phyloP scores from a whole-genome alignment of 2,888 invertebrate genomes.

The Nematopogon swammerdamellus region DNA sequence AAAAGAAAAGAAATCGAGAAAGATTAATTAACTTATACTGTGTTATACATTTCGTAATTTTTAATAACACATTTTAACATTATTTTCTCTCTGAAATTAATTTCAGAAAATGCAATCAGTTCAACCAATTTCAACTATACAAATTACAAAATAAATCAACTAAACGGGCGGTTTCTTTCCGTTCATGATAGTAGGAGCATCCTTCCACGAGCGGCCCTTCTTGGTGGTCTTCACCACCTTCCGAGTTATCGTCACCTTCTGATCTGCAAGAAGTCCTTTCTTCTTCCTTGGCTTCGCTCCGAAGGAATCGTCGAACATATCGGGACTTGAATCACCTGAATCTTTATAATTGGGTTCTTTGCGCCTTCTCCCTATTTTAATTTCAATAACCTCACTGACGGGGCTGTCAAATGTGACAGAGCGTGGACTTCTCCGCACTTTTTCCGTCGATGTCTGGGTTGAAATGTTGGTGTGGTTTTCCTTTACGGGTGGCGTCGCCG shows the following conservation, averaged over 20 bases:
- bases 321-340: conserved; percentile 31
- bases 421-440: conserved; percentile 22
- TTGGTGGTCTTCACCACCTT: conserved; percentile 29
- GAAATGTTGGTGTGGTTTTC: conserved; percentile 35
- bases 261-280: conserved; percentile 28
- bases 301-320: conserved; percentile 46
- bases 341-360: conserved; percentile 14
- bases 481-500: conserved; percentile 35
- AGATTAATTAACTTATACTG: no score
- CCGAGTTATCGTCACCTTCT: conserved; percentile 28
- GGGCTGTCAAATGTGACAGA: conserved; percentile 43
- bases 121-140: no score
- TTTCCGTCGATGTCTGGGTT: conserved; percentile 39
- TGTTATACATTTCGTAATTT: no score
- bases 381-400: conserved; percentile 28
- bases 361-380: conserved; percentile 11
- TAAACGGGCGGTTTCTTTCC: conserved; percentile 17
- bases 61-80: no score
- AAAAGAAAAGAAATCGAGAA: no score
- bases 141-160: no score
- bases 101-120: no score
- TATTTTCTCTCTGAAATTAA: no score
- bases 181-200: conserved; percentile 31
- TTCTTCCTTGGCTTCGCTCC: conserved; percentile 32
- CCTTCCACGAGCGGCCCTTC: conserved; percentile 31